Base-by-base conservation (phyloP, 2,888 invertebrate species). In the Bellardia bayeri region DNA sequence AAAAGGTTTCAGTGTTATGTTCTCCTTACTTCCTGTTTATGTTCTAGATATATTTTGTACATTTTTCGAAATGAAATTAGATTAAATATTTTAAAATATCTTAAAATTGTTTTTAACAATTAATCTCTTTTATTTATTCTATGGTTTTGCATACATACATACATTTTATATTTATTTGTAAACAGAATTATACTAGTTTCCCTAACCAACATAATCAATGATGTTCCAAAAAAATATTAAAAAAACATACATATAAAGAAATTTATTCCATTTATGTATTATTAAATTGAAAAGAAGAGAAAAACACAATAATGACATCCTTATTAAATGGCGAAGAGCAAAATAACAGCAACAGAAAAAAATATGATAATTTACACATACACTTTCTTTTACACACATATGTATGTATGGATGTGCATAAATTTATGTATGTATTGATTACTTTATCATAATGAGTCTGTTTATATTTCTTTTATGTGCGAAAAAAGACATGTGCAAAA, bases 391-490 rank as follows among this genome's bases (percentile, higher is more conserved):
- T 49, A 13, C 30, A 23, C 16, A 63, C 7, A 4, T 2, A 56
- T 1, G 23, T 4, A 16, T 33, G 6, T 37, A 37, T 37, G 37
- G 4, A 37, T 5, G 9, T 8, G 11, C 13, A 13, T 11, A 11
- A 11, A 45, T 11, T 3, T 45, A 7, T 45, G 45, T 40, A 54
- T 68, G 33, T 80, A 80, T 85, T 84, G 84, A 84, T 84, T 84
- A 68, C 68, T 74, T 79, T 68, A 58, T 72, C 14, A 84, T 80
- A 85, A 85, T 85, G 74, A 69, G 80, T 80, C 42, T 66, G 51
- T 78, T 71, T 84, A 72, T 74, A 45, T 58, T 66, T 61, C 40
- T 79, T 72, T 69, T 74, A 58, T 84, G 66, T 66, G 33, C n/a
- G n/a, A 79, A 64, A 6, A 33, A 74, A 75, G 30, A n/a, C 9